Evolutionary conservation across 2,113 vertebrate species (phyloP), one percentile per base, ranked within the genome.

Genomic region (Eurystomus gularis): DNA sequence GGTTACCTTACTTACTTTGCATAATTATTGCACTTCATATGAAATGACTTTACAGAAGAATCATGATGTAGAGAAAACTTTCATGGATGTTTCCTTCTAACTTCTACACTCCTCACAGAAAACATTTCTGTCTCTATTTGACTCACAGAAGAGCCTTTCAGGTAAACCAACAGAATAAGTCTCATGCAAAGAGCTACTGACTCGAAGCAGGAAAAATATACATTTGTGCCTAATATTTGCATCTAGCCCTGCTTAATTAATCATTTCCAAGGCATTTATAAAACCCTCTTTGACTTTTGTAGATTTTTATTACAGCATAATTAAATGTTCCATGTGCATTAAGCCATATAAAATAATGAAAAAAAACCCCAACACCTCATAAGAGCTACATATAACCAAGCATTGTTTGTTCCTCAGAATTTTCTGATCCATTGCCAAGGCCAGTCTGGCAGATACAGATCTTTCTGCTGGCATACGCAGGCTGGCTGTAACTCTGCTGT

Each of bases 271-370:
- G 40, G 58, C 52, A 57, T 84, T 82, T 94, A 58, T 90, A 82
- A 97, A 70, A 79, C 33, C 21, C 48, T 76, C 37, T 93, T 85
- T 91, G 90, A 76, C 28, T 94, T 84, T 26, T 49, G 81, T 72
- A 92, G 78, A 51, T 86, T 93, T 62, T 61, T 77, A 80, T 77
- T 96, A 71, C 79, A 90, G 65, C 29, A 28, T 83, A 94, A 93
- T 80, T 81, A 90, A 86, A 81, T 64, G 61, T 92, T 55, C 71
- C 16, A 55, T 73, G 66, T 51, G n/a, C n/a, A n/a, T n/a, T n/a
- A n/a, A n/a, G n/a, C n/a, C n/a, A n/a, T n/a, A n/a, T n/a, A n/a
- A n/a, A n/a, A n/a, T n/a, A n/a, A n/a, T n/a, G n/a, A n/a, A n/a
- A n/a, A n/a, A n/a, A n/a, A n/a, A n/a, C n/a, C n/a, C n/a, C n/a